A percentile compares a stretch with the other conserved stretches of the same genome.
phyloP scores from a whole-genome alignment of 2,888 invertebrate species.

The Petrolisthes cinctipes region DNA sequence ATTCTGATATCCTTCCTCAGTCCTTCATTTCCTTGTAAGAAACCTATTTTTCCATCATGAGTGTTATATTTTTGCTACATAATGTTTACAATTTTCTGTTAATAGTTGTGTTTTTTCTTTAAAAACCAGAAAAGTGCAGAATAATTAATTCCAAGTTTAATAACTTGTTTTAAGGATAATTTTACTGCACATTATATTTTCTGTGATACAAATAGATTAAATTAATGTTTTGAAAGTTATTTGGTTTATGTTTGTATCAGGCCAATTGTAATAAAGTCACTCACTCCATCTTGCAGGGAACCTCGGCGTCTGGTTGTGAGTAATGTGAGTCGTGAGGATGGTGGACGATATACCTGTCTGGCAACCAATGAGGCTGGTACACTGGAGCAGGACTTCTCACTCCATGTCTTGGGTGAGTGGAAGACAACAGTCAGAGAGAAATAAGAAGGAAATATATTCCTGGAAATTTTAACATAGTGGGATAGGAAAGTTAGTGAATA shows the following conservation, averaged over 20 bases:
- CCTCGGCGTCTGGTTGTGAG: constrained; percentile 41
- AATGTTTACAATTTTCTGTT: background rate
- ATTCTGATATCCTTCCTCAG: constrained; percentile 44
- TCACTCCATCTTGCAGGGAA: constrained; percentile 18
- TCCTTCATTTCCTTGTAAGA: constrained; percentile 47
- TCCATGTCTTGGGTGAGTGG: constrained; percentile 59
- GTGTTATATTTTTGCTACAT: background rate
- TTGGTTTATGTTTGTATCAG: too few species aligned
- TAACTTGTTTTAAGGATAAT: too few species aligned
- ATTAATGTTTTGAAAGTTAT: too few species aligned
- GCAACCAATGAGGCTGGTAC: constrained; percentile 63
- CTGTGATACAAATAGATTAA: too few species aligned
- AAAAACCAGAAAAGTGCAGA: too few species aligned
- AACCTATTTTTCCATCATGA: background rate
- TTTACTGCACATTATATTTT: too few species aligned
- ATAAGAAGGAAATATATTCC: background rate
- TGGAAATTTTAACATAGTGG: background rate
- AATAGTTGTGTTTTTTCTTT: background rate
- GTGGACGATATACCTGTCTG: constrained; percentile 58
- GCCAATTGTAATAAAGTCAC: too few species aligned
- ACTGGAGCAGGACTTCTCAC: constrained; percentile 52
- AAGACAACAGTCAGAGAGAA: background rate
- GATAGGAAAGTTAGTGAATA: background rate
- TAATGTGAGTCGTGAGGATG: constrained; percentile 45
- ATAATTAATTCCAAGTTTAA: too few species aligned